A percentile compares a stretch with the other conserved stretches of the same genome.
Conservation (phyloP, 1,140 invertebrate genomes). For the Aphelenchoides fujianensis region DNA sequence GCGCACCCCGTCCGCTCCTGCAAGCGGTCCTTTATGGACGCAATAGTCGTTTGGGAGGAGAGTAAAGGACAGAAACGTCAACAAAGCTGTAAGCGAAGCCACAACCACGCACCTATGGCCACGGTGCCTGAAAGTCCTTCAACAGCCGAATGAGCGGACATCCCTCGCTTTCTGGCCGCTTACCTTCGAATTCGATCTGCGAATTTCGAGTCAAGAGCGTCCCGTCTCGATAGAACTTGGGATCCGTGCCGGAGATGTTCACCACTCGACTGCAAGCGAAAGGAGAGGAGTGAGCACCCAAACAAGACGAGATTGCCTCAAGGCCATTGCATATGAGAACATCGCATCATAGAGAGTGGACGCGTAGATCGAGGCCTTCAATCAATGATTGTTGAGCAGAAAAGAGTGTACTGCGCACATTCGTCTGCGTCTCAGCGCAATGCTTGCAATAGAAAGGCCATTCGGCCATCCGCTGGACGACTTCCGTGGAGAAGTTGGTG, state of each 20-base stretch:
- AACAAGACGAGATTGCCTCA: too few species aligned
- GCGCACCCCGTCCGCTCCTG: too few species aligned
- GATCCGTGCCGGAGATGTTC: slow-evolving; percentile 17
- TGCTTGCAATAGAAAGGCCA: slow-evolving; percentile 31
- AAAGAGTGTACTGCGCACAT: too few species aligned
- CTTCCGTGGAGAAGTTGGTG: slow-evolving; percentile 18
- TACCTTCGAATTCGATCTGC: slow-evolving; percentile 1
- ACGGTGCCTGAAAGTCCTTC: slow-evolving; percentile 20
- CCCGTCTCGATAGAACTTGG: slow-evolving; percentile 21
- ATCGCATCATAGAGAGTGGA: slow-evolving; percentile 22
- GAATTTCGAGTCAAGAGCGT: slow-evolving; percentile 4
- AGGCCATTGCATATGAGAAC: slow-evolving; percentile 19
- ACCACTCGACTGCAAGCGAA: too few species aligned
- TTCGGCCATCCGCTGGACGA: slow-evolving; percentile 27
- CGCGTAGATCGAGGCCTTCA: slow-evolving; percentile 23
- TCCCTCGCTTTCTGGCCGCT: too few species aligned
- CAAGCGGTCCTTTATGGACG: too few species aligned
- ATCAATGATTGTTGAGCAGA: neutral
- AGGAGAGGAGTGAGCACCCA: too few species aligned
- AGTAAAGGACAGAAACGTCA: too few species aligned
- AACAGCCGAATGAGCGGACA: slow-evolving; percentile 10
- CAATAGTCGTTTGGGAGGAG: too few species aligned
- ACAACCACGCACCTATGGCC: slow-evolving; percentile 21
- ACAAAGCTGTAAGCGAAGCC: too few species aligned
- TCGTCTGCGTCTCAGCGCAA: slow-evolving; percentile 19